Evolutionary conservation across 2,888 invertebrate species (phyloP).

Genomic region (Gastracanthus pulcherrimus): DNA sequence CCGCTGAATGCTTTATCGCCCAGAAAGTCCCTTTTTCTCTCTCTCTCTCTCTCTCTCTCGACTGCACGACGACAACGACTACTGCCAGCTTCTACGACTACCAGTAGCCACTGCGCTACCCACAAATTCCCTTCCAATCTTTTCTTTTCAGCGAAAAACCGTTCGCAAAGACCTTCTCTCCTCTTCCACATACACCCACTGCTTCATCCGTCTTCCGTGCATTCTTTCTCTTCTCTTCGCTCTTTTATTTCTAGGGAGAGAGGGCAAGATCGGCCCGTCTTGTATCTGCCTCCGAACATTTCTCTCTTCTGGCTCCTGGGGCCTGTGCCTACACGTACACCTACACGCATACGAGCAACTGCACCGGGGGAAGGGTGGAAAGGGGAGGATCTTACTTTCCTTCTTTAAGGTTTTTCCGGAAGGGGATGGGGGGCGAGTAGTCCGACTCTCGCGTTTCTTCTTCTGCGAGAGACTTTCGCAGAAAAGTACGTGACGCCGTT

Average conservation of each 20-base stretch:
- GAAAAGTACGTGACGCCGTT: background rate
- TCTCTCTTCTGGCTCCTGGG: too few species aligned
- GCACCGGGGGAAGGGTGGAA: too few species aligned
- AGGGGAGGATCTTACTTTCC: conserved; percentile 7
- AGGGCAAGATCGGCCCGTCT: background rate
- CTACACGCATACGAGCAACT: too few species aligned
- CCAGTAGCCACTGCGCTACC: background rate
- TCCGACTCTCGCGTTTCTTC: background rate
- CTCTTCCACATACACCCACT: too few species aligned
- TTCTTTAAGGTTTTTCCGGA: background rate
- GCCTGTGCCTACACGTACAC: too few species aligned
- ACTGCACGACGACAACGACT: conserved; percentile 2
- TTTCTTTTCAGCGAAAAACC: conserved; percentile 29
- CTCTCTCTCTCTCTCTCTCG: background rate
- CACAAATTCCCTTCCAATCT: conserved; percentile 30
- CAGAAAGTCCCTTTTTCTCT: background rate
- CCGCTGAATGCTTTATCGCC: conserved; percentile 24
- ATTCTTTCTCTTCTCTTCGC: background rate
- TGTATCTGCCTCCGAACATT: conserved; percentile 32
- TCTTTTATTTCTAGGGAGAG: conserved; percentile 34
- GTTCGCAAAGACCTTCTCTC: background rate
- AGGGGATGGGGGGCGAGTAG: too few species aligned
- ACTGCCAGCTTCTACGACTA: too few species aligned
- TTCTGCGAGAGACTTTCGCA: too few species aligned
- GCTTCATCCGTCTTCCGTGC: too few species aligned